phyloP scores from a whole-genome alignment of 2,888 invertebrate genomes.

The Chrysomela aeneicollis region DNA sequence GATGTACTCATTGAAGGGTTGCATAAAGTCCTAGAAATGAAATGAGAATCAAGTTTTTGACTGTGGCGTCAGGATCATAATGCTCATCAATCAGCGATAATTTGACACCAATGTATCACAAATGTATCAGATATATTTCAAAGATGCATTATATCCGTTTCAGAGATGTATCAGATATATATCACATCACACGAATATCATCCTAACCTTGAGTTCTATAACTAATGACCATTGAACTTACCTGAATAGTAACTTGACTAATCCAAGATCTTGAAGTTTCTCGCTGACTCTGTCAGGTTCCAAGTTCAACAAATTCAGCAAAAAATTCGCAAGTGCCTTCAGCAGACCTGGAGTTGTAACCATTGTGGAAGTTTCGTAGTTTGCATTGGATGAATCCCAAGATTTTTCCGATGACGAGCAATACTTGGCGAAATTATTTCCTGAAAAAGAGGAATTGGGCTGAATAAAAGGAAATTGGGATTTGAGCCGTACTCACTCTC shows the following conservation, averaged over 20 bases:
- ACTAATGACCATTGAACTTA: too few relatives aligned
- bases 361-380: slow-evolving; percentile 19
- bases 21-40: slow-evolving; percentile 57
- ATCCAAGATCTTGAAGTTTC: slow-evolving; percentile 60
- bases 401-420: slow-evolving; percentile 35
- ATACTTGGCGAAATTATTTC: slow-evolving; percentile 20
- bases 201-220: too few relatives aligned
- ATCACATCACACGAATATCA: too few relatives aligned
- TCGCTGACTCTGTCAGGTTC: slow-evolving; percentile 58
- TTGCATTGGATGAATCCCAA: slow-evolving; percentile 30
- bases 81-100: too few relatives aligned
- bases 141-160: too few relatives aligned
- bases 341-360: slow-evolving; percentile 62
- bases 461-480: neutral
- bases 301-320: slow-evolving; percentile 61
- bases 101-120: too few relatives aligned
- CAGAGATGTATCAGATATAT: too few relatives aligned
- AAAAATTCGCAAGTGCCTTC: slow-evolving; percentile 59
- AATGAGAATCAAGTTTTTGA: too few relatives aligned
- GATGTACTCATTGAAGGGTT: slow-evolving; percentile 56
- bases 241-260: slow-evolving; percentile 64
- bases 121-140: too few relatives aligned
- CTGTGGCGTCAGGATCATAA: too few relatives aligned
- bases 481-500: slow-evolving; percentile 19
- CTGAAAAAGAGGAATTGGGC: slow-evolving; percentile 18